Conservation (phyloP, 2,888 invertebrate species). For the Macropis europaea region DNA sequence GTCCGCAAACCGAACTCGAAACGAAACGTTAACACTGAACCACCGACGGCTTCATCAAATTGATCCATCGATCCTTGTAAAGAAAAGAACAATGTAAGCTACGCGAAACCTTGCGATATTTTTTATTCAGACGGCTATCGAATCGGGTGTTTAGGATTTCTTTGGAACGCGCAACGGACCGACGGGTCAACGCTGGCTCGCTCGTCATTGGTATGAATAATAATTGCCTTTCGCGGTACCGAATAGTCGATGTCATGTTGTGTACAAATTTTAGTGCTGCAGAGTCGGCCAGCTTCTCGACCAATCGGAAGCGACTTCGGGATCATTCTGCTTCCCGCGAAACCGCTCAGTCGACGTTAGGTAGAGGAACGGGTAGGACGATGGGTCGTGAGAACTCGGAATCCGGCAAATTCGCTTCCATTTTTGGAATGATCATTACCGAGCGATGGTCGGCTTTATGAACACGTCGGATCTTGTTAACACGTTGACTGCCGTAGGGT, state of each 20-base stretch:
- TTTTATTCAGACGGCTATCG: background rate
- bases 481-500: too few relatives aligned
- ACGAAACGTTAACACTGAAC: conserved; percentile 7
- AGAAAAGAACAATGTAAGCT: too few relatives aligned
- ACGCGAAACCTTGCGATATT: background rate
- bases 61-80: background rate
- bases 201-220: background rate
- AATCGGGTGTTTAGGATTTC: background rate
- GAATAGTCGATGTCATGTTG: background rate
- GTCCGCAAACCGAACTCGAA: conserved; percentile 32
- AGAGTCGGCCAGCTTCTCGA: conserved; percentile 5
- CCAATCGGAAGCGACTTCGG: conserved; percentile 4
- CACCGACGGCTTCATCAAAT: background rate
- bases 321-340: background rate
- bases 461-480: too few relatives aligned
- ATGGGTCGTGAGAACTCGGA: background rate
- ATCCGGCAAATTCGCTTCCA: background rate
- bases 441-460: too few relatives aligned
- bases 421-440: too few relatives aligned
- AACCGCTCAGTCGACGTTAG: conserved; percentile 8
- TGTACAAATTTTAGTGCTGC: conserved; percentile 1
- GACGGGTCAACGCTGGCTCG: background rate
- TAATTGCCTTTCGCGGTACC: background rate
- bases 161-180: background rate
- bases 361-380: background rate